Evolutionary conservation across 2,888 invertebrate species (phyloP).

Genomic region (Eupsilia transversa): DNA sequence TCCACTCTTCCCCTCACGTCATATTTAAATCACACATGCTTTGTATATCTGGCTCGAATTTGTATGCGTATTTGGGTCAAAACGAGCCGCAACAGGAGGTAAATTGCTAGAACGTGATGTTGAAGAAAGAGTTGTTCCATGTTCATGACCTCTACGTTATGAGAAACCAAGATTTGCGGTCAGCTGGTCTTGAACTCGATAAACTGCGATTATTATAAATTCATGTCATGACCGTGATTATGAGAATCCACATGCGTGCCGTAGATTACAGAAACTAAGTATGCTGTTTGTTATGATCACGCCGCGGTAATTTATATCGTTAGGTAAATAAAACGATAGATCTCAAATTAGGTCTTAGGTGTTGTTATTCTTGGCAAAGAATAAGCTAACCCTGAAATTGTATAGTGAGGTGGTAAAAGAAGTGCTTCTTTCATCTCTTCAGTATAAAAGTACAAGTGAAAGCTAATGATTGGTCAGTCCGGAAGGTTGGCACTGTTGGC

Average conservation of each 20-base stretch:
- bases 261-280: slow-evolving; percentile 54
- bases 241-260: slow-evolving; percentile 61
- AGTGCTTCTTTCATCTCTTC: background rate
- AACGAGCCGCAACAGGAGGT: slow-evolving; percentile 21
- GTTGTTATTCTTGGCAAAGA: slow-evolving; percentile 9
- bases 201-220: slow-evolving; percentile 69
- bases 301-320: slow-evolving; percentile 41
- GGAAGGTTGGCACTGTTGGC: background rate
- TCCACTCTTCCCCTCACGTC: slow-evolving; percentile 45
- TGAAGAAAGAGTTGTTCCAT: slow-evolving; percentile 43
- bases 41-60: slow-evolving; percentile 26
- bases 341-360: slow-evolving; percentile 3
- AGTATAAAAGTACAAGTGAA: background rate
- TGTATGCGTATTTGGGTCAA: slow-evolving; percentile 38
- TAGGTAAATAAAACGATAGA: slow-evolving; percentile 32
- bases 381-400: background rate
- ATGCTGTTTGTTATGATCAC: slow-evolving; percentile 52
- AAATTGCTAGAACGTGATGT: slow-evolving; percentile 46
- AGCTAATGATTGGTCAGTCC: too few species aligned
- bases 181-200: slow-evolving; percentile 70
- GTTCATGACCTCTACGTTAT: slow-evolving; percentile 57
- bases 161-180: slow-evolving; percentile 70
- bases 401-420: background rate
- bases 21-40: slow-evolving; percentile 52
- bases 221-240: slow-evolving; percentile 72